Conservation (phyloP, 2,113 vertebrate genomes). For the Corydoras sp. region DNA sequence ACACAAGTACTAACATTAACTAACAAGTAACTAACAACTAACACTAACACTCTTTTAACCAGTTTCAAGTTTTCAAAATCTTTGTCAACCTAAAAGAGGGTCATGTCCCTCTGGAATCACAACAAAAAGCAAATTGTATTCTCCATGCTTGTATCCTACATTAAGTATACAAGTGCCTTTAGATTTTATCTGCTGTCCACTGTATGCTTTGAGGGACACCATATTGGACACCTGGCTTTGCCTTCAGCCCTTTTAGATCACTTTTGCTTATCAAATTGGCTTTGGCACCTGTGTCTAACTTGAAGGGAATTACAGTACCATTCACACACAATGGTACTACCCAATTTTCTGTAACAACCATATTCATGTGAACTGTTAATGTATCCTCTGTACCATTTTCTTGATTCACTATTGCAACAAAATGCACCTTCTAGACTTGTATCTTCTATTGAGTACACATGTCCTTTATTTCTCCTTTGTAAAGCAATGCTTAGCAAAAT, state of each 20-base stretch:
- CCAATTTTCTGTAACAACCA: slow-evolving; percentile 17
- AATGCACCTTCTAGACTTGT: slow-evolving; percentile 13
- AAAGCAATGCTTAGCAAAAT: slow-evolving; percentile 21
- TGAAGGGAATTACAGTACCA: not conserved
- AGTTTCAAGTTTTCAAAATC: slow-evolving; percentile 19
- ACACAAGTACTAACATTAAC: not conserved
- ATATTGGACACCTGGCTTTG: not conserved
- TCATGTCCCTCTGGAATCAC: slow-evolving; percentile 30
- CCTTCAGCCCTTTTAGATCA: slow-evolving; percentile 21
- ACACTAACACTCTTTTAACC: slow-evolving; percentile 22
- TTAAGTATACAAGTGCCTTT: slow-evolving; percentile 20
- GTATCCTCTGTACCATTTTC: not conserved
- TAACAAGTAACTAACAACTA: too few relatives aligned
- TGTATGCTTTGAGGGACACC: slow-evolving; percentile 18
- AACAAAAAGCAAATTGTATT: not conserved
- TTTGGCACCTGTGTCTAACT: slow-evolving; percentile 34
- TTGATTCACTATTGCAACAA: slow-evolving; percentile 3
- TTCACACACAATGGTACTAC: slow-evolving; percentile 3
- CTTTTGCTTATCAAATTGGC: slow-evolving; percentile 19
- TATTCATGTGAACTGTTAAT: slow-evolving; percentile 3
- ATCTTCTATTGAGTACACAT: slow-evolving; percentile 16
- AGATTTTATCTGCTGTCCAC: slow-evolving; percentile 3
- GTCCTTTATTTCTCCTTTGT: not conserved
- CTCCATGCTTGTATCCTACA: slow-evolving; percentile 10
- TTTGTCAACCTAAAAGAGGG: slow-evolving; percentile 23